These are phyloP conservation scores for Mionectes macconnelli DNA, from an alignment of 2,113 vertebrate species.

Conservation along the genomic window DNA sequence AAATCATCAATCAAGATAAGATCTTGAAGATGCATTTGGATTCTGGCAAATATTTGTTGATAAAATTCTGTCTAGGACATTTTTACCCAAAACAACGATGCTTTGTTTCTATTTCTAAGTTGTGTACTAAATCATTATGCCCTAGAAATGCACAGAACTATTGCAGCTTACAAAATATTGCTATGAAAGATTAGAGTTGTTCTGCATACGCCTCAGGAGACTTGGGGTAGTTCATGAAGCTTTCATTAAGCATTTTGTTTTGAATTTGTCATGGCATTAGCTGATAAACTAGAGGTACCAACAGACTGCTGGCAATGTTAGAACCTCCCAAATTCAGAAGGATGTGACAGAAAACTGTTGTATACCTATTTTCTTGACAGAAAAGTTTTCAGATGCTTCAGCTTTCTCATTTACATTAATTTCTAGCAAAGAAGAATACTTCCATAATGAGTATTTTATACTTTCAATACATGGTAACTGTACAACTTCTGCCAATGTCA, in stretches of 20 bases:
- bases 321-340: background rate
- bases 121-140: background rate
- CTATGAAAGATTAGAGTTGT: background rate
- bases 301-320: background rate
- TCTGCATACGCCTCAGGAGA: background rate
- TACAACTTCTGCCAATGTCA: background rate
- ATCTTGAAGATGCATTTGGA: background rate
- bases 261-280: background rate
- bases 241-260: background rate
- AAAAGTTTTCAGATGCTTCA: background rate
- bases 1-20: background rate
- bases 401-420: background rate
- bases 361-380: background rate
- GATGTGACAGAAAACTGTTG: background rate
- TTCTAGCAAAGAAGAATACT: background rate
- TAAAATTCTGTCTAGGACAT: background rate
- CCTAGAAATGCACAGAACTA: background rate
- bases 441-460: background rate
- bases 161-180: background rate
- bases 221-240: background rate
- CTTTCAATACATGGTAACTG: background rate
- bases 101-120: background rate
- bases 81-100: background rate
- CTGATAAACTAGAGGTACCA: background rate
- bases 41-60: background rate